Evolutionary conservation across 2,113 vertebrate genomes (phyloP).

Genomic region (Alosa alosa): DNA sequence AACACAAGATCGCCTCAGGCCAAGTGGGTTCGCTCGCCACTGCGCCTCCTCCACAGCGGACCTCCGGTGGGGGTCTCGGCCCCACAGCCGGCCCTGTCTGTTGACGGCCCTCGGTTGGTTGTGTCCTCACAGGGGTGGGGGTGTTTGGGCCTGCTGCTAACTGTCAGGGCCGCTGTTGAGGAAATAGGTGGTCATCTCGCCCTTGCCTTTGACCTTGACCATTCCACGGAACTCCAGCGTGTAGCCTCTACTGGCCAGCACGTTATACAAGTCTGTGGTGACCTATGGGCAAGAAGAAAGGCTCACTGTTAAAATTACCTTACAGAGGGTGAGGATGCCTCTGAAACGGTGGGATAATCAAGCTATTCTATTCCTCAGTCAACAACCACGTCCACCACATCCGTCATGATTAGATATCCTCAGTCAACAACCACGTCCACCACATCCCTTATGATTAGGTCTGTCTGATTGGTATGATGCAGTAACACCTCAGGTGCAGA

Average conservation of each 20-base stretch:
- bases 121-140: background rate
- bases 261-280: slow-evolving; percentile 90
- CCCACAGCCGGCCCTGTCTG: slow-evolving; percentile 46
- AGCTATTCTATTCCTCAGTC: background rate
- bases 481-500: slow-evolving; percentile 44
- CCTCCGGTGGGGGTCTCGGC: background rate
- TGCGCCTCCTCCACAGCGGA: slow-evolving; percentile 21
- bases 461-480: slow-evolving; percentile 23
- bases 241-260: slow-evolving; percentile 90
- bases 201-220: slow-evolving; percentile 96
- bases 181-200: slow-evolving; percentile 98
- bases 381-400: background rate
- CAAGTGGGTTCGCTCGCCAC: background rate
- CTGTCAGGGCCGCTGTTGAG: slow-evolving; percentile 85
- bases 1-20: slow-evolving; percentile 27
- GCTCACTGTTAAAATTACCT: background rate
- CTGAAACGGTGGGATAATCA: background rate
- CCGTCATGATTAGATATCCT: background rate
- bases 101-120: slow-evolving; percentile 27
- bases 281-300: slow-evolving; percentile 70
- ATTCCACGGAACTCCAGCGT: slow-evolving; percentile 88
- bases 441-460: background rate
- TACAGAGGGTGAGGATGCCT: background rate
- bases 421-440: too few species aligned
- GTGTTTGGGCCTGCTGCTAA: slow-evolving; percentile 67